Evolutionary conservation across 2,888 invertebrate genomes (phyloP), one percentile per base, ranked within the genome.

Genomic region (Plagodis pulveraria): DNA sequence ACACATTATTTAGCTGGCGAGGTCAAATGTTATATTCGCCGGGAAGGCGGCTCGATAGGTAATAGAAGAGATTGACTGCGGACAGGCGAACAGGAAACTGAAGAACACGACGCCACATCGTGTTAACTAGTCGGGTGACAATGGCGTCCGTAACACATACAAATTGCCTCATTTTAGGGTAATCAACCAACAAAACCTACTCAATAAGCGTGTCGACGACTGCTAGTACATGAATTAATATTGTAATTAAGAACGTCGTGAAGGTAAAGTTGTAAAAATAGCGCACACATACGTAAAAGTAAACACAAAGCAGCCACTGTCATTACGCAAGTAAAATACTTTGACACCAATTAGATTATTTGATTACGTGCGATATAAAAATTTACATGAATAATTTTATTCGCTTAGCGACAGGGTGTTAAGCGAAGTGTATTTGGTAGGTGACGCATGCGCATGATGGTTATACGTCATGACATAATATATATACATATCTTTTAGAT

Each of bases 331-430:
- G 58, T 64, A 60, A 63, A 69, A 65, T 44, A 69, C 69, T 67
- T 67, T 69, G 66, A 69, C 66, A 71, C 55, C 67, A 63, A 69
- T 71, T 65, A 62, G 54, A 62, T 67, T 69, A 67, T 67, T 69
- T 68, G 58, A 56, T 63, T 67, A 67, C 52, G 67, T 55, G 63
- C 47, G 59, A 62, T 56, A 65, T 58, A 54, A 50, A 36, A 58
- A 65, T 56, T 56, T 55, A 52, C 55, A 62, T 54, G 43, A 59
- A 55, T 60, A 56, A 58, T 56, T 58, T 50, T 47, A 54, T 60
- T 64, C 55, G 66, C 65, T 58, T 71, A 65, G 69, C 64, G 63
- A 71, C 62, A 35, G 38, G 51, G 52, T 43, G 57, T 59, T 51
- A 60, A 49, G 44, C 43, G 56, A 51, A 61, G 57, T 59, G 57